phyloP scores from a whole-genome alignment of 2,888 invertebrate genomes.

The Andrena flavipes region DNA sequence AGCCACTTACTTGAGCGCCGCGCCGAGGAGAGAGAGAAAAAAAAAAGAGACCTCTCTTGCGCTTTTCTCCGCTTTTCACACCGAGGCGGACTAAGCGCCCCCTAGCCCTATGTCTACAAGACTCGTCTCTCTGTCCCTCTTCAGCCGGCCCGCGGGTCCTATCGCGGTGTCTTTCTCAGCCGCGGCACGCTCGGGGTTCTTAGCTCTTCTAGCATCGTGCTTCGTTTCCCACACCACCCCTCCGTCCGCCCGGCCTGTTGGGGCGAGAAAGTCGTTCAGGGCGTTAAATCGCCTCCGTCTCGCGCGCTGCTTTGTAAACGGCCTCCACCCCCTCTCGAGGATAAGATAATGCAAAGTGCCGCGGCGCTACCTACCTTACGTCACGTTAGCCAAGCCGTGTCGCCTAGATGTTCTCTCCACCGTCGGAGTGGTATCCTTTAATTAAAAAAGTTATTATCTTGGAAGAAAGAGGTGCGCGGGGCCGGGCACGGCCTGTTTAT shows the following conservation, averaged over 20 bases:
- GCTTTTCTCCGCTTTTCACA: conserved; percentile 80
- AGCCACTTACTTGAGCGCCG: conserved; percentile 77
- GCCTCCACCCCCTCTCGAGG: conserved; percentile 35
- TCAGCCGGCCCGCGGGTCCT: conserved; percentile 22
- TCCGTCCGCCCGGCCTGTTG: conserved; percentile 26
- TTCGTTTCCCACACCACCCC: conserved; percentile 45
- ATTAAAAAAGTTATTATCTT: conserved; percentile 69
- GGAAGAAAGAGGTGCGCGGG: conserved; percentile 30
- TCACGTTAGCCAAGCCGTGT: conserved; percentile 35
- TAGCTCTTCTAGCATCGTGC: conserved; percentile 56
- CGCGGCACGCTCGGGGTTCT: conserved; percentile 45
- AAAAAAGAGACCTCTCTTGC: conserved; percentile 73
- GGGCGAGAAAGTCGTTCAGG: conserved; percentile 70
- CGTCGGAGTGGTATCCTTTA: conserved; percentile 54
- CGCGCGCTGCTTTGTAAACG: conserved; percentile 58
- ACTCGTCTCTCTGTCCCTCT: conserved; percentile 58
- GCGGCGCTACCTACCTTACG: conserved; percentile 52
- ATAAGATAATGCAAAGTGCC: conserved; percentile 59
- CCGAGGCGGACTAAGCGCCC: conserved; percentile 61
- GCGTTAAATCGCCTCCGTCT: conserved; percentile 76
- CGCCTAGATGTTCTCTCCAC: conserved; percentile 6
- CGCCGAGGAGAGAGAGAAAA: neutral
- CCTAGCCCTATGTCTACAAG: conserved; percentile 68
- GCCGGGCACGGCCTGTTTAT: conserved; percentile 20
- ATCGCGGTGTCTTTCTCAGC: conserved; percentile 40